Conservation (phyloP, 2,797 vertebrate species). For the Chromobotia macracanthus region DNA sequence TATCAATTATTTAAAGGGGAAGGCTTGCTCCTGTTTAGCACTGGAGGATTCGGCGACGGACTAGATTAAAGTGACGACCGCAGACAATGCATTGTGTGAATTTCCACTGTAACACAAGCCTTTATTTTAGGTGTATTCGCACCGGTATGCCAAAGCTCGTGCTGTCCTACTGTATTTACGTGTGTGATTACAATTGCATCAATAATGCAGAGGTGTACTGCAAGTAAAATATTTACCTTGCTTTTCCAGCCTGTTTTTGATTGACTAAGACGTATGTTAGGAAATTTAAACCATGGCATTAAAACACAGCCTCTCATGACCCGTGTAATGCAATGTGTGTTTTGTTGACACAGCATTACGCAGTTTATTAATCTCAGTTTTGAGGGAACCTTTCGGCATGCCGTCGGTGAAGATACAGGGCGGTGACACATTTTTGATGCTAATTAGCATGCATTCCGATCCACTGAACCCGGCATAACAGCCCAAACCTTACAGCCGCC, state of each 20-base stretch:
- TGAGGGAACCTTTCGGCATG: conserved; percentile 73
- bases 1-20: conserved; percentile 94
- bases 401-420: conserved; percentile 77
- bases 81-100: conserved; percentile 62
- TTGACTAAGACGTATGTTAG: conserved; percentile 65
- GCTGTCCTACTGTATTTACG: conserved; percentile 36
- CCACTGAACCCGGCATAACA: conserved; percentile 89
- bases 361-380: conserved; percentile 81
- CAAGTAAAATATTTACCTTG: conserved; percentile 77
- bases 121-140: conserved; percentile 59
- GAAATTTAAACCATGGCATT: conserved; percentile 72
- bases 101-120: conserved; percentile 61
- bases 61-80: conserved; percentile 71
- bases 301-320: conserved; percentile 71
- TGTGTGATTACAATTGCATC: conserved; percentile 70
- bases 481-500: conserved; percentile 80
- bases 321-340: conserved; percentile 77
- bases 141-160: conserved; percentile 58
- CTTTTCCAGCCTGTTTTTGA: conserved; percentile 69
- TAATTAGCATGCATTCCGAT: conserved; percentile 98
- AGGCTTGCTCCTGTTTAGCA: conserved; percentile 87
- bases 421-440: conserved; percentile 81
- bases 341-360: conserved; percentile 79
- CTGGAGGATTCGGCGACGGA: conserved; percentile 76
- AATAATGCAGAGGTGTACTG: conserved; percentile 66